These are phyloP conservation scores for Sebastes fasciatus DNA, from an alignment of 2,113 vertebrate genomes.

Conservation along the genomic window DNA sequence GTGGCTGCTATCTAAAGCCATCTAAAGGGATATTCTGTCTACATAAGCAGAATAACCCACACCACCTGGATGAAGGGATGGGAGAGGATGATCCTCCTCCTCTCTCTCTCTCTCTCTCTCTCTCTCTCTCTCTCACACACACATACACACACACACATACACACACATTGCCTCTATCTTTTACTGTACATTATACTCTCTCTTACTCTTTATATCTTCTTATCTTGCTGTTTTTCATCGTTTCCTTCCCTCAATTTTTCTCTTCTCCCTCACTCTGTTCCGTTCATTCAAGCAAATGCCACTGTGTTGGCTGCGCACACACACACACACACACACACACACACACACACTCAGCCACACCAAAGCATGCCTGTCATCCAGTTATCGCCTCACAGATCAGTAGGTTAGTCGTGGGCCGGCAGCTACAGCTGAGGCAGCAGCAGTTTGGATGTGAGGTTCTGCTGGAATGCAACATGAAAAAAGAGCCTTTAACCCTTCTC, in stretches of 20 bases:
- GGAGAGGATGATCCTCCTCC: slow-evolving; percentile 28
- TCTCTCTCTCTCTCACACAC: not conserved
- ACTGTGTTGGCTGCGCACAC: not conserved
- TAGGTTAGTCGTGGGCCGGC: slow-evolving; percentile 51
- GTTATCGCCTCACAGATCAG: slow-evolving; percentile 71
- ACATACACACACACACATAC: not conserved
- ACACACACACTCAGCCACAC: slow-evolving; percentile 40
- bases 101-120: not conserved
- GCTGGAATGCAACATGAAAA: slow-evolving; percentile 61
- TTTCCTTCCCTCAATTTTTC: slow-evolving; percentile 3
- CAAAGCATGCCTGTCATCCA: slow-evolving; percentile 63
- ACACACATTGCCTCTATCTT: not conserved
- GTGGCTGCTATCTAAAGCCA: slow-evolving; percentile 45
- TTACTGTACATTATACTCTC: slow-evolving; percentile 11
- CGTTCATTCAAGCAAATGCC: slow-evolving; percentile 30
- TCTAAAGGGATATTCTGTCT: slow-evolving; percentile 57
- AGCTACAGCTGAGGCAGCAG: slow-evolving; percentile 74
- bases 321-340: slow-evolving; percentile 18
- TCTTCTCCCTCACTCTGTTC: slow-evolving; percentile 14
- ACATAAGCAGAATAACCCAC: slow-evolving; percentile 53
- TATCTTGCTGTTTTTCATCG: slow-evolving; percentile 22
- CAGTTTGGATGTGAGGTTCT: slow-evolving; percentile 56
- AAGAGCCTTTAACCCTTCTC: slow-evolving; percentile 51
- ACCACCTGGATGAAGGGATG: slow-evolving; percentile 52
- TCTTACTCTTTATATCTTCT: slow-evolving; percentile 6